Evolutionary conservation across 2,888 invertebrate species (phyloP), one percentile per base, ranked within the genome.

Genomic region (Zelleria hepariella): DNA sequence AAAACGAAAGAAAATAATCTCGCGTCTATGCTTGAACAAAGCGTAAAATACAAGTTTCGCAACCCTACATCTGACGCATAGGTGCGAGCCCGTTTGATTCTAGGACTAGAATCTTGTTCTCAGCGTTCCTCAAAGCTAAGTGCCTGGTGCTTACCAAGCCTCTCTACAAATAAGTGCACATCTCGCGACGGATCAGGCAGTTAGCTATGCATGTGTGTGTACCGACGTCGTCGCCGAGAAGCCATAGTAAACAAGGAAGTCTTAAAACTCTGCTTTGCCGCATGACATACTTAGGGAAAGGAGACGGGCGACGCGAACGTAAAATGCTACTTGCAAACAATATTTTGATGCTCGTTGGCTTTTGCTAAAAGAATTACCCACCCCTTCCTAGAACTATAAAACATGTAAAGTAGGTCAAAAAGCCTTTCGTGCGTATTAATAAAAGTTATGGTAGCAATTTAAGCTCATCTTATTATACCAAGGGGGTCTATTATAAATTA

Each of bases 281-380:
- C 52, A 52, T 52, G 52, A 52, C 52, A 21, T 24, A 24, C 52
- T 52, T 52, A 24, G 15, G 52, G 15, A 52, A 42, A 42, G 32
- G 4, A 6, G 21, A 52, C 15, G 52, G 21, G 52, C 20, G 5
- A 20, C 49, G 49, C 49, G 18, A 21, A 18, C 1, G 49, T 49
- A 49, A 21, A 18, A 49, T 49, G 49, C 49, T 49, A 49, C 51
- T 54, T 54, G 26, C 54, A 54, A 54, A 26, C 54, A 54, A 54
- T 54, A 54, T 54, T 51, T 51, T 7, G 32, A 42, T 42, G 32
- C 6, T 18, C 49, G 7, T 5, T 5, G 20, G 49, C 49, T 42
- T 42, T 42, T 42, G 15, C 10, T 42, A 42, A 15, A 42, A 42
- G 3, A 42, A 42, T 42, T 42, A 10, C 32, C 32, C 5, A 32